phyloP scores from a whole-genome alignment of 2,113 vertebrate genomes.

The Amia ocellicauda region DNA sequence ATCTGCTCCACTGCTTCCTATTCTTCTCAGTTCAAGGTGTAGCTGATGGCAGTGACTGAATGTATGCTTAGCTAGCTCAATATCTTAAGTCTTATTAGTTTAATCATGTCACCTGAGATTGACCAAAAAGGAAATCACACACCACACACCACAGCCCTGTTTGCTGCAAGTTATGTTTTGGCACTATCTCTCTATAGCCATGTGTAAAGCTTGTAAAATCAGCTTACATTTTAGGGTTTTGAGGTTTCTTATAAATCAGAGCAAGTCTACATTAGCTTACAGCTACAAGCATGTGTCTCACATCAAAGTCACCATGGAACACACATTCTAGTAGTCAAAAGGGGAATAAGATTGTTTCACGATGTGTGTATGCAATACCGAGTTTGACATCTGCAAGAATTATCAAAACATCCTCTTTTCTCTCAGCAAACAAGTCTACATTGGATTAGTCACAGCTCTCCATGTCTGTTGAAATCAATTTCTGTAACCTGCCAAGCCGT shows the following conservation, averaged over 20 bases:
- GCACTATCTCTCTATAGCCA: not conserved
- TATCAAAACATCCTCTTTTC: not conserved
- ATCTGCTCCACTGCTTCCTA: too few species aligned
- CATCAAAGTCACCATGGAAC: not conserved
- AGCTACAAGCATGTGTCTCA: not conserved
- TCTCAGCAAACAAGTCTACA: constrained; percentile 11
- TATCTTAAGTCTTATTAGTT: too few species aligned
- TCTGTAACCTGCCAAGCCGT: constrained; percentile 25
- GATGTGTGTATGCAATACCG: not conserved
- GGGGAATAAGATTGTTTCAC: not conserved
- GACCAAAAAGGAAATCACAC: too few species aligned
- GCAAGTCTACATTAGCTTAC: not conserved
- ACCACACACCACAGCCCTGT: not conserved
- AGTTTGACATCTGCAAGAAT: not conserved
- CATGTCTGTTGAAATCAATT: constrained; percentile 29
- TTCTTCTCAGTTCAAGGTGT: too few species aligned
- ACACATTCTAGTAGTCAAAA: not conserved
- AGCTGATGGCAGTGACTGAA: too few species aligned
- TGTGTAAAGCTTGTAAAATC: not conserved
- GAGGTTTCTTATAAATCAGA: not conserved
- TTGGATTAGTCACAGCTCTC: constrained; percentile 28
- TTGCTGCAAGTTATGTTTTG: not conserved
- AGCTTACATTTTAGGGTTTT: not conserved
- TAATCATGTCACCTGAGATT: too few species aligned
- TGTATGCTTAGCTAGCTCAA: too few species aligned